phyloP scores from a whole-genome alignment of 2,888 invertebrate species.

The Dilophus febrilis region DNA sequence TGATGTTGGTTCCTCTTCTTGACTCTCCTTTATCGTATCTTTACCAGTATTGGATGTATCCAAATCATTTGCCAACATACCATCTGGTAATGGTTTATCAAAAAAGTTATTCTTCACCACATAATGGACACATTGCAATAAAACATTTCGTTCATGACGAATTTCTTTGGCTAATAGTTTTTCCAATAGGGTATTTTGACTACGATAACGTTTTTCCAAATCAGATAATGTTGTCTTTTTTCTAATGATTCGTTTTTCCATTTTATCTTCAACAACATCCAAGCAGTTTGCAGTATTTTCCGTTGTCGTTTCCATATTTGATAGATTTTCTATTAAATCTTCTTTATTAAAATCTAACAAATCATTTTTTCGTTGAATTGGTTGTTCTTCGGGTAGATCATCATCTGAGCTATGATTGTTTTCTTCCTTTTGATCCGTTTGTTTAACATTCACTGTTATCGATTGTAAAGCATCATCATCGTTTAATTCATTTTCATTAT shows the following conservation, averaged over 20 bases:
- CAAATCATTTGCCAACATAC: too few species aligned
- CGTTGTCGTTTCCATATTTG: slow-evolving; percentile 1
- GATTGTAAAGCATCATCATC: not conserved
- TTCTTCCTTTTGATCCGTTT: not conserved
- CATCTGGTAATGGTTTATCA: too few species aligned
- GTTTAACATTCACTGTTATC: not conserved
- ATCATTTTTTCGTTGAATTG: not conserved
- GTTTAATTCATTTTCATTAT: slow-evolving; percentile 13
- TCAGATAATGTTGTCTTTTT: slow-evolving; percentile 16
- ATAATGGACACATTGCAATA: slow-evolving; percentile 72
- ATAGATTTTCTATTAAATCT: not conserved
- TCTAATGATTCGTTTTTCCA: slow-evolving; percentile 5
- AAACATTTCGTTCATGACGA: slow-evolving; percentile 66
- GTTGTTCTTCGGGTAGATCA: slow-evolving; percentile 1
- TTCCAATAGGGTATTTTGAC: slow-evolving; percentile 40
- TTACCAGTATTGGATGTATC: too few species aligned
- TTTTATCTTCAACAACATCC: too few species aligned
- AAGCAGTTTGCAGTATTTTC: too few species aligned
- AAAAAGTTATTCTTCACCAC: slow-evolving; percentile 65
- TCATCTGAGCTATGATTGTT: not conserved
- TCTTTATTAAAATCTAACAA: not conserved
- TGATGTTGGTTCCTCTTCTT: too few species aligned
- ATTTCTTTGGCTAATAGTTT: slow-evolving; percentile 62
- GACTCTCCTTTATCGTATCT: too few species aligned
- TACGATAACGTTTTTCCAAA: slow-evolving; percentile 18